Base-by-base conservation (phyloP, 2,888 invertebrate species). In the Crepidodera aurea region DNA sequence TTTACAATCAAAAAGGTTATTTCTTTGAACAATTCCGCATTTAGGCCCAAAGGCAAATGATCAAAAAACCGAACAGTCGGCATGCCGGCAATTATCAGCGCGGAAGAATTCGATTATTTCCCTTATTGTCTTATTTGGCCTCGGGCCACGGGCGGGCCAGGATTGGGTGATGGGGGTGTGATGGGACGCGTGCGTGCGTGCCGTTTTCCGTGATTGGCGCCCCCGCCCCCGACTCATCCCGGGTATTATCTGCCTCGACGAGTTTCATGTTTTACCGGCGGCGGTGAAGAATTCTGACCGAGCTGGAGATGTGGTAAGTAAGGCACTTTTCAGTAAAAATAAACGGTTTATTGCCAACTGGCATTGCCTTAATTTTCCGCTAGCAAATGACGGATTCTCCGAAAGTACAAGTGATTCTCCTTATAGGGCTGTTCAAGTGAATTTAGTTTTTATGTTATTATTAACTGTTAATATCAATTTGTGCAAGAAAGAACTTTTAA, bases 161-260 rank as follows among this genome's bases (percentile, higher is more conserved):
- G 73, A 76, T 76, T 77, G 76, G 76, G 67, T 68, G 73, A 67
- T 69, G 66, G 71, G 67, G 66, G 56, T 64, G 55, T 69, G 70
- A 72, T 66, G 69, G 69, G 68, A 75, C 73, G 75, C 76, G 72
- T 75, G 75, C 75, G 75, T 75, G 71, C 69, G 63, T 71, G 54
- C 60, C 68, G 72, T 75, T 72, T 57, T 71, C 75, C 72, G 69
- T 71, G 73, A 76, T 76, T 76, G 76, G 76, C 50, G 42, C 51
- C 40, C 42, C 34, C 39, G 27, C 57, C 39, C 25, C 25, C 39
- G 32, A 32, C 10, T 27, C 29, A 10, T 8, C 27, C 48, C 15
- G 15, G 27, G 12, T 12, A 27, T 48, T 48, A 29, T 48, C 19
- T 48, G 48, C 48, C 48, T 48, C 19, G 27, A 48, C 27, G 27